A percentile compares a stretch with the other conserved stretches of the same genome.
phyloP scores from a whole-genome alignment of 2,888 invertebrate genomes.

The Pyrocoelia pectoralis region DNA sequence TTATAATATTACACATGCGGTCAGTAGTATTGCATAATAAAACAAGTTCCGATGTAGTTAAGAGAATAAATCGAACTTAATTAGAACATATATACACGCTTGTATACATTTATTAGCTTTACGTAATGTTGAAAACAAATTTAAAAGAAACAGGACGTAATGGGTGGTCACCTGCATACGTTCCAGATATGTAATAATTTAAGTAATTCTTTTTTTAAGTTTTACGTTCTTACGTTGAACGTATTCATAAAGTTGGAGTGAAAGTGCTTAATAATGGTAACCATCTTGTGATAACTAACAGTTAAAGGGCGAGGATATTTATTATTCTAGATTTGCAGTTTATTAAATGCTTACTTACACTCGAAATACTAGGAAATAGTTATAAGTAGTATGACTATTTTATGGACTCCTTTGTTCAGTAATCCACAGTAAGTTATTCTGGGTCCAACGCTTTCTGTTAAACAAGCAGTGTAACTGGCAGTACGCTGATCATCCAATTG shows the following conservation, averaged over 20 bases:
- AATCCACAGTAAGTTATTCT: no score
- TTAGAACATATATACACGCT: slow-evolving; percentile 14
- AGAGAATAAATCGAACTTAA: slow-evolving; percentile 17
- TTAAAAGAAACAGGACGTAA: neutral
- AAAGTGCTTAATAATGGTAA: neutral
- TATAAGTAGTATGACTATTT: no score
- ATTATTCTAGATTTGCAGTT: no score
- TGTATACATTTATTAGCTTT: slow-evolving; percentile 13
- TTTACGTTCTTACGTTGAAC: neutral
- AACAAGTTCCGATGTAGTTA: slow-evolving; percentile 5
- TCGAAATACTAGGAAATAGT: no score
- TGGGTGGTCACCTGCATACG: slow-evolving; percentile 4
- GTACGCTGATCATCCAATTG: no score
- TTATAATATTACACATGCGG: neutral
- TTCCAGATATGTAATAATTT: slow-evolving; percentile 7
- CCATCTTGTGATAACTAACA: no score
- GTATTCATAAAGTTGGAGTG: slow-evolving; percentile 5
- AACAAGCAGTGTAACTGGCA: no score
- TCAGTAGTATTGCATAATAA: neutral
- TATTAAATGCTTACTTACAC: no score
- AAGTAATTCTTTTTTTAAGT: neutral
- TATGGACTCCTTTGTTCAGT: no score
- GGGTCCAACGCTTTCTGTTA: no score
- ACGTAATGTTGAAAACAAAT: slow-evolving; percentile 8
- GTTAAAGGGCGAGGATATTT: no score